phyloP scores from a whole-genome alignment of 2,797 vertebrate genomes.

The Acrossocheilus wenchowensis region DNA sequence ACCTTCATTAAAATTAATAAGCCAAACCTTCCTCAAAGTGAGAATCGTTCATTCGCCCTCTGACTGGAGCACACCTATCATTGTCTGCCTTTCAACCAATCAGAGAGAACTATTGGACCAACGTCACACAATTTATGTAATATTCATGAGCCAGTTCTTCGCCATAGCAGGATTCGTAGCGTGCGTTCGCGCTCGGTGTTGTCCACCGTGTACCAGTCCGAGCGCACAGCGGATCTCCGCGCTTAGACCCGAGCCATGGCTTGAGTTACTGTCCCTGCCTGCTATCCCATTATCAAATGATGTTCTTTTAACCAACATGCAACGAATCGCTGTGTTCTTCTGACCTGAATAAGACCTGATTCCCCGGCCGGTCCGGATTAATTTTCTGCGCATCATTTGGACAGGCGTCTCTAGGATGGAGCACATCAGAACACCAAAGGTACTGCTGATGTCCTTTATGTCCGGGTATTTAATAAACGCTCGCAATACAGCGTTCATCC shows the following conservation, averaged over 20 bases:
- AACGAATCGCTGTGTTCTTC: background rate
- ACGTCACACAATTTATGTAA: background rate
- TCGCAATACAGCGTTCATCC: background rate
- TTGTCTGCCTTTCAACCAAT: conserved; percentile 3
- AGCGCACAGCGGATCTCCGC: conserved; percentile 25
- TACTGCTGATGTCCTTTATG: conserved; percentile 36
- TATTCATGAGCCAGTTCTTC: background rate
- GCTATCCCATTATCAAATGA: background rate
- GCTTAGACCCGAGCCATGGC: conserved; percentile 18
- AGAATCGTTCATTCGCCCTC: background rate
- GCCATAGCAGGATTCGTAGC: conserved; percentile 9
- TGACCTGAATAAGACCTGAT: conserved; percentile 10
- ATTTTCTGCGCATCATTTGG: conserved; percentile 54
- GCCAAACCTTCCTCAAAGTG: background rate
- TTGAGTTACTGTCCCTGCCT: conserved; percentile 7
- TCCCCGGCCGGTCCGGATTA: conserved; percentile 13
- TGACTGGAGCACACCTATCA: background rate
- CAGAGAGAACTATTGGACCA: background rate
- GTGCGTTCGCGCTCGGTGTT: conserved; percentile 24
- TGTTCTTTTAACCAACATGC: conserved; percentile 16
- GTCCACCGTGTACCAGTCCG: conserved; percentile 31
- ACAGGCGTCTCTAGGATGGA: conserved; percentile 59
- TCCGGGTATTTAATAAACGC: background rate
- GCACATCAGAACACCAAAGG: conserved; percentile 66
- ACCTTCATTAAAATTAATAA: background rate